Conservation (phyloP, 1,140 invertebrate genomes). For the Copidosoma floridanum region DNA sequence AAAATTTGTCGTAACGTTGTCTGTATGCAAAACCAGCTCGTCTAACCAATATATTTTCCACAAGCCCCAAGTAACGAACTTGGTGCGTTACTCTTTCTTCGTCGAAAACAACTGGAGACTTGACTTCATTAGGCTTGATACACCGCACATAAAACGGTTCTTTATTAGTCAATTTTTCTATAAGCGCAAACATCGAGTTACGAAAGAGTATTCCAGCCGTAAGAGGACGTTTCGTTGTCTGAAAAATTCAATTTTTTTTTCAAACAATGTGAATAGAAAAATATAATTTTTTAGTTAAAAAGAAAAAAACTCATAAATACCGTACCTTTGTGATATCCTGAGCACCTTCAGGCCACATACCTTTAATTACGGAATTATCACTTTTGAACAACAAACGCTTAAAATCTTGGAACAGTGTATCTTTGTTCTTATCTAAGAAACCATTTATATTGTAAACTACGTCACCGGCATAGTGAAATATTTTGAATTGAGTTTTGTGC, state of each 20-base stretch:
- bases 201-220: conserved; percentile 94
- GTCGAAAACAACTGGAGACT: conserved; percentile 80
- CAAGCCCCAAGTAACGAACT: conserved; percentile 83
- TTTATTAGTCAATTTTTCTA: conserved; percentile 84
- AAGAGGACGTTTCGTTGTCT: conserved; percentile 90
- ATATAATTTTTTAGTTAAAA: not conserved
- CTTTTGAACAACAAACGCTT: conserved; percentile 87
- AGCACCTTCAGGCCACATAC: conserved; percentile 95
- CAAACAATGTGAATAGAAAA: not conserved
- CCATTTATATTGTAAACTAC: conserved; percentile 87
- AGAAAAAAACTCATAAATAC: conserved; percentile 9
- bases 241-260: conserved; percentile 36
- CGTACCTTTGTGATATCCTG: conserved; percentile 80
- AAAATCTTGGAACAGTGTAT: conserved; percentile 93
- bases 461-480: conserved; percentile 94
- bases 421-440: conserved; percentile 95
- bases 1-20: conserved; percentile 85
- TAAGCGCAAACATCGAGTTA: conserved; percentile 88
- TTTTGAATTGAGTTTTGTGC: conserved; percentile 82
- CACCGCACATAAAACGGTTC: conserved; percentile 97
- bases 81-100: conserved; percentile 83
- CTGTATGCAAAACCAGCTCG: conserved; percentile 92
- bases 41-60: conserved; percentile 91
- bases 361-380: conserved; percentile 70
- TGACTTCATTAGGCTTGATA: conserved; percentile 92